A percentile compares a stretch with the other conserved stretches of the same genome.
These are phyloP conservation scores for Liodrosophila aerea DNA, from an alignment of 2,888 invertebrate species.

Conservation along the genomic window DNA sequence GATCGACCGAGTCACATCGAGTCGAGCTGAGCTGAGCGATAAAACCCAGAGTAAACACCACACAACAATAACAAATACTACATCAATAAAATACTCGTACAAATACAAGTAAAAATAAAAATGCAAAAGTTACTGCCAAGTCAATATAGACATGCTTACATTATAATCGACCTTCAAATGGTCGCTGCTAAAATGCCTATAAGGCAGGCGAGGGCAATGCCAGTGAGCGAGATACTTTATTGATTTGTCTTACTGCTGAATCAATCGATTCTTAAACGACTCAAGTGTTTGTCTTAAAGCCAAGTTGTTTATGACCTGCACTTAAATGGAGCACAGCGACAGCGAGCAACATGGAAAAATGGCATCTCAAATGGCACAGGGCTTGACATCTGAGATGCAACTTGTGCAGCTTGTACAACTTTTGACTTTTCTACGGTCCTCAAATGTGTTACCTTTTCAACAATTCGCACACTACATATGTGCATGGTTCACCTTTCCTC, in stretches of 20 bases:
- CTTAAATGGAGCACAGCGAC: conserved; percentile 29
- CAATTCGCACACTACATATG: conserved; percentile 26
- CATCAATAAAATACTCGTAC: conserved; percentile 45
- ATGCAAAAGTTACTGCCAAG: conserved; percentile 42
- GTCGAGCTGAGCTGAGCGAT: conserved; percentile 22
- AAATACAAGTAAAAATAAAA: conserved; percentile 40
- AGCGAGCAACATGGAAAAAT: conserved; percentile 3
- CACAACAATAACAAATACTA: conserved; percentile 33
- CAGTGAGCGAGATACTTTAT: conserved; percentile 40
- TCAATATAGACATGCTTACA: conserved; percentile 44
- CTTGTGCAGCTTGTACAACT: no score
- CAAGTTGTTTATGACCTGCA: conserved; percentile 30
- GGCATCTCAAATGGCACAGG: conserved; percentile 31
- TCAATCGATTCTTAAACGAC: conserved; percentile 49
- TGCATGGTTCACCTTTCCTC: conserved; percentile 12
- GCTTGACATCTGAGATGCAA: conserved; percentile 39
- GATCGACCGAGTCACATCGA: no score
- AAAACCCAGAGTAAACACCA: conserved; percentile 42
- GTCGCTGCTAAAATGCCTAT: conserved; percentile 17
- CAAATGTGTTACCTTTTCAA: conserved; percentile 22
- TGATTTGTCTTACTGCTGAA: conserved; percentile 53
- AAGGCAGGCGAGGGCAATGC: conserved; percentile 9
- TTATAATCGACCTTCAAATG: conserved; percentile 67
- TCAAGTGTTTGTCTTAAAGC: conserved; percentile 36
- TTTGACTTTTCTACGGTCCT: conserved; percentile 36